Evolutionary conservation across 2,888 invertebrate genomes (phyloP), one percentile per base, ranked within the genome.

Genomic region (Aphidius colemani): DNA sequence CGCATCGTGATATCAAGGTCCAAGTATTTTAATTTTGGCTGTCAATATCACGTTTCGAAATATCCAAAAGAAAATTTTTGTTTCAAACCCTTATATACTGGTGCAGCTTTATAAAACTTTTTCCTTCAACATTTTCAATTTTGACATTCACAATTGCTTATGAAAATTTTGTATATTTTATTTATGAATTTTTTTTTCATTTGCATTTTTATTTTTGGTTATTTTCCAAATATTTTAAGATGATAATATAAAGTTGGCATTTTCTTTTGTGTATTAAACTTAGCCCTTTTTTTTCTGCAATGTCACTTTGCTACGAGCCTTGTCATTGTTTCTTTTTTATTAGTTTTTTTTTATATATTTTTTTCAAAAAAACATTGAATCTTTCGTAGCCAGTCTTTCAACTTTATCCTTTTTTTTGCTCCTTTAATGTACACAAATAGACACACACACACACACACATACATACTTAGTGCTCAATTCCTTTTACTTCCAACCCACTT

Each of bases 21-120:
- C 64, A 61, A 49, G 49, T 46, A n/a, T 53, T 50, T 59, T 46
- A 40, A 18, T 39, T 51, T 56, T 55, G 59, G 63, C 62, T 67
- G 69, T 66, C 70, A 67, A 69, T 69, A 69, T 67, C 63, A 64
- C 63, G 64, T 66, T 68, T 61, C 60, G 59, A 64, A 57, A 45
- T 61, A 41, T 43, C 18, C 11, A 48, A 49, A 58, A 39, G 59
- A 61, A 57, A 30, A 30, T 30, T 30, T 62, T 59, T 53, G 59
- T 57, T 44, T 62, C 53, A 59, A 46, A 44, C 44, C 50, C 6
- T 49, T 65, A 39, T 51, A 53, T 48, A 9, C 11, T 53, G 6
- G 57, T 30, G 48, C n/a, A n/a, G n/a, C 18, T 11, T 51, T 30
- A 30, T 53, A 44, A 53, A 58, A 18, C 39, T 59, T 48, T 39